These are phyloP conservation scores for Tenthredo notha DNA, from an alignment of 2,888 invertebrate genomes.

Conservation along the genomic window DNA sequence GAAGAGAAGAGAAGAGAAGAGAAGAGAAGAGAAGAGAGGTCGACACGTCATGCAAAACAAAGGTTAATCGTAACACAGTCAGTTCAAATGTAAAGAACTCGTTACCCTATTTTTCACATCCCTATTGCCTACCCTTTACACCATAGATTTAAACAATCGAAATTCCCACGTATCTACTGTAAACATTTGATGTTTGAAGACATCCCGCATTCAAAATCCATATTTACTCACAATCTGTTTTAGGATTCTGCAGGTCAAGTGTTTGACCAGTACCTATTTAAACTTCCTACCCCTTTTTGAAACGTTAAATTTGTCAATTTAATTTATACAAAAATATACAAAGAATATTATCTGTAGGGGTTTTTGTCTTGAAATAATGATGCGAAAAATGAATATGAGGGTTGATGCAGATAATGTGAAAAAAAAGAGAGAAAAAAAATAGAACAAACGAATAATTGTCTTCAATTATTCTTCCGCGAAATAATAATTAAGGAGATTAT, in stretches of 20 bases:
- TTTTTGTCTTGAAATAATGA: not conserved
- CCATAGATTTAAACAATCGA: not conserved
- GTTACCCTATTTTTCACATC: not conserved
- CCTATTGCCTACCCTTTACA: not conserved
- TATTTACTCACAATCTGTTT: not conserved
- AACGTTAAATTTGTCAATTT: not conserved
- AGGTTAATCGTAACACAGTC: constrained; percentile 37
- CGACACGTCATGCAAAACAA: constrained; percentile 47
- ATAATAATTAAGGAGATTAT: not conserved
- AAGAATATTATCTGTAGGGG: not conserved
- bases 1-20: not conserved
- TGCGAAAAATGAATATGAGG: not conserved
- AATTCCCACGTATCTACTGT: not conserved
- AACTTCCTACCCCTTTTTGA: not conserved
- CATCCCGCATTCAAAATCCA: not conserved
- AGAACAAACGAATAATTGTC: not conserved
- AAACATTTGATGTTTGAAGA: not conserved
- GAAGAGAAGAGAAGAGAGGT: not conserved
- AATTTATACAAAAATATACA: not conserved
- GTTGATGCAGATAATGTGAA: not conserved
- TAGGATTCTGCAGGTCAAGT: not conserved
- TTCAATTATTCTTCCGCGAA: not conserved
- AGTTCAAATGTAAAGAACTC: constrained; percentile 1
- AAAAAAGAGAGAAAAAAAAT: not conserved
- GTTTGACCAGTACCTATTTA: not conserved